phyloP scores from a whole-genome alignment of 2,888 invertebrate genomes.

The Sarcophaga variegata region DNA sequence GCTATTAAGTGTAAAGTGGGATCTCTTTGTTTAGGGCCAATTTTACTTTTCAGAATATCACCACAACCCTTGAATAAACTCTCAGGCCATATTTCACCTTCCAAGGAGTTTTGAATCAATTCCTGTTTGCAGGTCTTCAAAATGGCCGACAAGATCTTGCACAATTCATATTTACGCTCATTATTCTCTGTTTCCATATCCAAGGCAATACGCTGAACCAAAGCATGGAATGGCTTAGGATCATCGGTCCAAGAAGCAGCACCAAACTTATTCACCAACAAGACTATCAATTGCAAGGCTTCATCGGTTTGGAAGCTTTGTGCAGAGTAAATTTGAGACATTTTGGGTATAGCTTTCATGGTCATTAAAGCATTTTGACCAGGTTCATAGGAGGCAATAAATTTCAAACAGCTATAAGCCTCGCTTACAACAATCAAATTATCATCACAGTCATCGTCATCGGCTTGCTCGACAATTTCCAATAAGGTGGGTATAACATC shows the following conservation, averaged over 20 bases:
- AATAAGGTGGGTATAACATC: constrained; percentile 91
- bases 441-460: constrained; percentile 92
- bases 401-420: constrained; percentile 91
- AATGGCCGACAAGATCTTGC: constrained; percentile 89
- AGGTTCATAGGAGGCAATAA: constrained; percentile 89
- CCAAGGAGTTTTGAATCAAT: constrained; percentile 85
- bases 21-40: constrained; percentile 93
- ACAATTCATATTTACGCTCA: constrained; percentile 94
- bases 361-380: constrained; percentile 91
- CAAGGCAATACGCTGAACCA: constrained; percentile 91
- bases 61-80: constrained; percentile 91
- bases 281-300: constrained; percentile 90
- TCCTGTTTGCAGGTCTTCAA: constrained; percentile 88
- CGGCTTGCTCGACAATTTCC: constrained; percentile 91
- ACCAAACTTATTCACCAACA: constrained; percentile 88
- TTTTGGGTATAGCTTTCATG: constrained; percentile 89
- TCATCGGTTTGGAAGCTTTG: constrained; percentile 95
- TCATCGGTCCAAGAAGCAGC: constrained; percentile 89
- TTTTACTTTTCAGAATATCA: constrained; percentile 93
- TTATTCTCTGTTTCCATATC: constrained; percentile 95
- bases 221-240: constrained; percentile 90
- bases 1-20: constrained; percentile 93
- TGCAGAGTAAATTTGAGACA: constrained; percentile 93
- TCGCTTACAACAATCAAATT: constrained; percentile 93
- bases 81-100: constrained; percentile 90